Evolutionary conservation across 2,888 invertebrate genomes (phyloP).

Genomic region (Melitaea athalia): DNA sequence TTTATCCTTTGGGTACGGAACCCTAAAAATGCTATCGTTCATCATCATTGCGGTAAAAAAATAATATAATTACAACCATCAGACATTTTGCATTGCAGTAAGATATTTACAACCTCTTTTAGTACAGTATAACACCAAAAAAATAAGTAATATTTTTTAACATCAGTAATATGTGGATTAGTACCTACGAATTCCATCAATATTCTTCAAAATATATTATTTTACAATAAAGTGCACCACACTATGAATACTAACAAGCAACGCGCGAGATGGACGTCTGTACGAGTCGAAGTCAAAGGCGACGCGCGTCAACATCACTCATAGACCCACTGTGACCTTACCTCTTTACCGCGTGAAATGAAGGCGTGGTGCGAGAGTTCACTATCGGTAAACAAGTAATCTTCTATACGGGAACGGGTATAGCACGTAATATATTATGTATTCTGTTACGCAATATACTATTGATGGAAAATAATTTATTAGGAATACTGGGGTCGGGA

Average conservation of each 20-base stretch:
- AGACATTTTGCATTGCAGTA: too few species aligned
- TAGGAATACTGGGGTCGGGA: not conserved
- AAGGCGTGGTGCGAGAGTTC: slow-evolving; percentile 46
- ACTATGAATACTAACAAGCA: slow-evolving; percentile 61
- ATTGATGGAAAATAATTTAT: slow-evolving; percentile 1
- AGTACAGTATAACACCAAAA: too few species aligned
- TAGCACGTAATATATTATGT: slow-evolving; percentile 6
- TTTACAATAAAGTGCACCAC: slow-evolving; percentile 15
- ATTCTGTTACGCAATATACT: slow-evolving; percentile 8
- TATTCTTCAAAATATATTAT: not conserved
- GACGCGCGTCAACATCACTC: slow-evolving; percentile 75
- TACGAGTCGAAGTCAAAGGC: slow-evolving; percentile 77
- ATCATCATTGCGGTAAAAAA: too few species aligned
- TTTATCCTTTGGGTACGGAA: too few species aligned
- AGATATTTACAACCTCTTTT: too few species aligned
- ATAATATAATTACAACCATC: too few species aligned
- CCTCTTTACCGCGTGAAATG: slow-evolving; percentile 55
- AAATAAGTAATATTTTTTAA: too few species aligned
- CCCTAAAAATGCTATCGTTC: too few species aligned
- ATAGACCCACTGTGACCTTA: slow-evolving; percentile 66
- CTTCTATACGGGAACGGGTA: slow-evolving; percentile 32
- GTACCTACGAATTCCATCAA: not conserved
- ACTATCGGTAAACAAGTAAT: slow-evolving; percentile 42
- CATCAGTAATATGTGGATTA: too few species aligned
- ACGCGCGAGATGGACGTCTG: slow-evolving; percentile 61